Evolutionary conservation across 1,140 invertebrate species (phyloP).

Genomic region (Zaprionus camerounensis): DNA sequence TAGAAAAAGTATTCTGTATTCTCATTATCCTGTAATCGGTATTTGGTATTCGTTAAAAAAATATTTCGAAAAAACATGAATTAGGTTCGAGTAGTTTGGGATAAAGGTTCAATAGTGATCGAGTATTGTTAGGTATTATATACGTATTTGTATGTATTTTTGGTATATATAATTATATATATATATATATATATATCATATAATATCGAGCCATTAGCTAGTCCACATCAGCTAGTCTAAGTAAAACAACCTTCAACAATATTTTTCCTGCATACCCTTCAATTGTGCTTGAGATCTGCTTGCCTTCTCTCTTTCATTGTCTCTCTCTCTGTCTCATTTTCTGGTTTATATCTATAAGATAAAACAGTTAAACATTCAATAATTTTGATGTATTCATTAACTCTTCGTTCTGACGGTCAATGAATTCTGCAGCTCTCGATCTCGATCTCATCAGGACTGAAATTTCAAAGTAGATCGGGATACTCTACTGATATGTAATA

Average conservation of each 20-base stretch:
- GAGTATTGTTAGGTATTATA: neutral
- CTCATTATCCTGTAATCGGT: conserved; percentile 19
- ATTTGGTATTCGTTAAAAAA: conserved; percentile 20
- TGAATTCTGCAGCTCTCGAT: conserved; percentile 7
- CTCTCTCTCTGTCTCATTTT: neutral
- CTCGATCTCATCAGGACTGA: neutral
- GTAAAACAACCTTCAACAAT: conserved; percentile 52
- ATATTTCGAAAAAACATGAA: conserved; percentile 34
- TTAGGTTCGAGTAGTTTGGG: conserved; percentile 22
- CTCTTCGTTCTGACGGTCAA: conserved; percentile 18
- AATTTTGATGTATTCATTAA: conserved; percentile 29
- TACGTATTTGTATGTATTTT: neutral
- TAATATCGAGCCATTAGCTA: conserved; percentile 21
- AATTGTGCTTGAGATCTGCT: conserved; percentile 43
- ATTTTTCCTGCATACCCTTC: conserved; percentile 40
- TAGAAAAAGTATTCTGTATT: conserved; percentile 36
- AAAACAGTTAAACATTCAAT: conserved; percentile 53
- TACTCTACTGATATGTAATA: conserved; percentile 27
- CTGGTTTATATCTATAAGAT: conserved; percentile 42
- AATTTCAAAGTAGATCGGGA: conserved; percentile 1
- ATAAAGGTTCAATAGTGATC: conserved; percentile 2
- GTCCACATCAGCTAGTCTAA: conserved; percentile 20
- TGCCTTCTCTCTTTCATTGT: conserved; percentile 1
- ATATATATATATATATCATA: conserved; percentile 14
- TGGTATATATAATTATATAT: neutral